phyloP scores from a whole-genome alignment of 2,797 vertebrate species.

The Rhinoraja longicauda region DNA sequence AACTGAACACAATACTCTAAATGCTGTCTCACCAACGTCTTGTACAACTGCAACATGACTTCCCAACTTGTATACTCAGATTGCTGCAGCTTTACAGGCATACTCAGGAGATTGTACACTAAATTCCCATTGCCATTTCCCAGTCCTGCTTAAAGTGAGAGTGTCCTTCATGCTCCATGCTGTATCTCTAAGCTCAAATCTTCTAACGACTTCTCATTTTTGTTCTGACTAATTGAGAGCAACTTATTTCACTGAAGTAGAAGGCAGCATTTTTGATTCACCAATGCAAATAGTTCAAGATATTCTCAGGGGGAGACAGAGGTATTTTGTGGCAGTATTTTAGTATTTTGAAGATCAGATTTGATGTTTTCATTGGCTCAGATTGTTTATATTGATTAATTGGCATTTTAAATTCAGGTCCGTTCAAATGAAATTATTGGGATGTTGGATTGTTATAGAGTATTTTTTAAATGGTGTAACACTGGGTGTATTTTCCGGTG shows the following conservation, averaged over 20 bases:
- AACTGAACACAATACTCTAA: too few species aligned
- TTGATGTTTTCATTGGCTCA: background rate
- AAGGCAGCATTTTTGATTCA: background rate
- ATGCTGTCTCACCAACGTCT: too few species aligned
- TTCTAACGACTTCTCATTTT: background rate
- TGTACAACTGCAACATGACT: too few species aligned
- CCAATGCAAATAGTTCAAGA: background rate
- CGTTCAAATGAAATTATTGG: background rate
- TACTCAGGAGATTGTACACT: background rate
- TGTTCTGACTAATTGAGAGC: background rate
- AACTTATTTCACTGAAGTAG: too few species aligned
- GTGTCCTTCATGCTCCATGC: background rate
- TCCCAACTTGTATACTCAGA: too few species aligned
- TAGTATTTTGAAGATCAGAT: background rate
- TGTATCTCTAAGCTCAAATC: too few species aligned
- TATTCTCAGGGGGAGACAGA: background rate
- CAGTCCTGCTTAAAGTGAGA: background rate
- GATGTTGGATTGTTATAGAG: background rate
- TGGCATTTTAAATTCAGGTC: background rate
- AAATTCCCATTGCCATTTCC: background rate
- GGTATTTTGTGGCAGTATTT: background rate
- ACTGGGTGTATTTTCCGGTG: background rate
- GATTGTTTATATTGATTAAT: background rate
- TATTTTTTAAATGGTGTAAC: too few species aligned
- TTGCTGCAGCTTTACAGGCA: too few species aligned